phyloP scores from a whole-genome alignment of 2,113 vertebrate species.

The Helogale parvula region DNA sequence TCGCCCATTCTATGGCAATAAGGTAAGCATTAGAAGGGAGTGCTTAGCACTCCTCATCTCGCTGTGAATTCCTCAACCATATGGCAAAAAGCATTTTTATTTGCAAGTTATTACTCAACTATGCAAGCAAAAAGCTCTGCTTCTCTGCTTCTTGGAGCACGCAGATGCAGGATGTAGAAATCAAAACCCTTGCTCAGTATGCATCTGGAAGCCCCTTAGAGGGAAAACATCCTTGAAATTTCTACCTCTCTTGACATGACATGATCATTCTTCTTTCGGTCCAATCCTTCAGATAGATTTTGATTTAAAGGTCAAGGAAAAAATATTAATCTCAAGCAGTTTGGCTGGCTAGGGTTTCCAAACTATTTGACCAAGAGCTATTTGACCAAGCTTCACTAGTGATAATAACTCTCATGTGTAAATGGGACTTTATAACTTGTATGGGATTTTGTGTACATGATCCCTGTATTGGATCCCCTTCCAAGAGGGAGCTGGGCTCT shows the following conservation, averaged over 20 bases:
- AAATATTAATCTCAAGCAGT: neutral
- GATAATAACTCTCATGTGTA: neutral
- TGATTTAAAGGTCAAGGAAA: constrained; percentile 40
- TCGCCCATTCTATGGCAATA: neutral
- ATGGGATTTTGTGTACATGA: neutral
- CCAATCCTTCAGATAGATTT: neutral
- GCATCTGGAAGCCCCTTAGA: neutral
- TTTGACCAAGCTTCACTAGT: neutral
- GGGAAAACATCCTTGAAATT: constrained; percentile 19
- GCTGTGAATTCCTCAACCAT: neutral
- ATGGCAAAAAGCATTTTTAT: constrained; percentile 5
- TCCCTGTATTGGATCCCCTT: neutral
- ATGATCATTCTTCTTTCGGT: neutral
- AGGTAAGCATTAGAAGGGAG: neutral
- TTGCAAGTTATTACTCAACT: constrained; percentile 43
- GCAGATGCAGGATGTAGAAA: constrained; percentile 9
- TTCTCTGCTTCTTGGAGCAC: neutral
- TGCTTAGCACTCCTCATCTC: neutral
- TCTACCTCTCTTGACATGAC: neutral
- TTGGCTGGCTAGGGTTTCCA: neutral
- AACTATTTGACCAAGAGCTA: neutral
- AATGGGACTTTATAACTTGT: neutral
- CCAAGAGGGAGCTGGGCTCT: neutral
- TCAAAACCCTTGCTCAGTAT: neutral
- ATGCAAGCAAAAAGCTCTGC: neutral